phyloP scores from a whole-genome alignment of 2,888 invertebrate genomes.

The Carabus problematicus region DNA sequence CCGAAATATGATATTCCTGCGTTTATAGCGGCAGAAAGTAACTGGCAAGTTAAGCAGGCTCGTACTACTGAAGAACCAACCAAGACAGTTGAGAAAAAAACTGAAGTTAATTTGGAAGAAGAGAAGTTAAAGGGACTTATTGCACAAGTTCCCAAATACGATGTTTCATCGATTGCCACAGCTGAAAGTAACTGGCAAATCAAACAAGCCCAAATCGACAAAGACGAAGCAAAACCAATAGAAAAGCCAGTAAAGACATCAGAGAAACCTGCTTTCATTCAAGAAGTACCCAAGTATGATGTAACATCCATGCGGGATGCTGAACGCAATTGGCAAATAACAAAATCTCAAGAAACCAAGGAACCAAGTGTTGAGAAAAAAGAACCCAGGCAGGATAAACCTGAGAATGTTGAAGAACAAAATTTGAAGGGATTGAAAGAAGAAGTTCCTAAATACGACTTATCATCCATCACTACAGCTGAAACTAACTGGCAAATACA shows the following conservation, averaged over 20 bases:
- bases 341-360: conserved; percentile 28
- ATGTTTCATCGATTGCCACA: conserved; percentile 45
- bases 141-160: conserved; percentile 46
- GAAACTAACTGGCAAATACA: conserved; percentile 49
- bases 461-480: conserved; percentile 44
- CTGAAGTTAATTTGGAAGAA: conserved; percentile 25
- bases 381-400: conserved; percentile 17
- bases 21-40: conserved; percentile 9
- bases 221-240: not conserved
- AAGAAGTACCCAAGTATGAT: conserved; percentile 47
- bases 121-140: conserved; percentile 25
- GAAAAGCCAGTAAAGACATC: conserved; percentile 20
- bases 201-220: not conserved
- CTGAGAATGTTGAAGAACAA: conserved; percentile 9
- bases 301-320: conserved; percentile 46
- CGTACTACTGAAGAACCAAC: not conserved
- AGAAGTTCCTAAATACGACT: conserved; percentile 45
- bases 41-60: conserved; percentile 6
- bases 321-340: conserved; percentile 45
- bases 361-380: conserved; percentile 5
- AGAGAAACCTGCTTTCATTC: conserved; percentile 22
- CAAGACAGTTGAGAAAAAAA: not conserved
- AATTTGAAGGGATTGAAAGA: conserved; percentile 4
- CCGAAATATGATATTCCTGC: conserved; percentile 20
- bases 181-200: conserved; percentile 46